phyloP scores from a whole-genome alignment of 30 jellyfish, hydroid and myxozoan genomes.

The Clytia hemisphaerica region DNA sequence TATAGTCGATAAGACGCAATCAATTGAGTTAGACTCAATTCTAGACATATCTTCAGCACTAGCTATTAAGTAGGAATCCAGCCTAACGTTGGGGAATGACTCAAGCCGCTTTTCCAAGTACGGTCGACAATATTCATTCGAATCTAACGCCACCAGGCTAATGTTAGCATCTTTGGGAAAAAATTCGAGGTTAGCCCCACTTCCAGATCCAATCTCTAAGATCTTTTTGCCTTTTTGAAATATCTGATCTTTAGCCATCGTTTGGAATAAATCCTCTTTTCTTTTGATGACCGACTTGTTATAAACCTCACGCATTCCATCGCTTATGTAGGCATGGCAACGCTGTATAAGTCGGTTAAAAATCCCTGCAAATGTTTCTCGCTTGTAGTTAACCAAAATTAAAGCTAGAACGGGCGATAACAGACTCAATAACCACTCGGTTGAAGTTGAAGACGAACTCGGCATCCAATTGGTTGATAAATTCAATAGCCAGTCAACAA shows the following conservation, averaged over 20 bases:
- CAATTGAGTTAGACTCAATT: slow-evolving; percentile 7
- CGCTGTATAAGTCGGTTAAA: too few relatives aligned
- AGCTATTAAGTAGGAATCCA: slow-evolving; percentile 11
- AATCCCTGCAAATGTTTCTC: too few relatives aligned
- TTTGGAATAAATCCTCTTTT: not conserved
- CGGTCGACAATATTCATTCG: slow-evolving; percentile 3
- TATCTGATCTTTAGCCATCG: not conserved
- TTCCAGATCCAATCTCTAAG: slow-evolving; percentile 35
- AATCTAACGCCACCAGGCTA: slow-evolving; percentile 14
- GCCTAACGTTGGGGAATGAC: not conserved
- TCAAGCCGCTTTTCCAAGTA: slow-evolving; percentile 11
- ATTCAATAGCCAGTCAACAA: too few relatives aligned
- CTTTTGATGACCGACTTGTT: slow-evolving; percentile 1
- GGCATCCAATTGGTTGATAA: too few relatives aligned
- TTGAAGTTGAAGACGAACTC: too few relatives aligned
- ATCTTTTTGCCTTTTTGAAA: not conserved
- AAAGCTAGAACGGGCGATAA: too few relatives aligned
- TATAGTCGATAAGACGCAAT: slow-evolving; percentile 14
- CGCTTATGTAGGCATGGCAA: not conserved
- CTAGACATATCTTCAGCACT: slow-evolving; percentile 14
- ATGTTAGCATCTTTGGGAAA: slow-evolving; percentile 1
- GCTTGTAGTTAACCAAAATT: too few relatives aligned
- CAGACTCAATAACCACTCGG: too few relatives aligned
- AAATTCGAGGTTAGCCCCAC: slow-evolving; percentile 25
- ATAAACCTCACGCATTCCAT: not conserved